These are phyloP conservation scores for Hymenopus coronatus DNA, from an alignment of 2,888 invertebrate genomes.

Conservation along the genomic window DNA sequence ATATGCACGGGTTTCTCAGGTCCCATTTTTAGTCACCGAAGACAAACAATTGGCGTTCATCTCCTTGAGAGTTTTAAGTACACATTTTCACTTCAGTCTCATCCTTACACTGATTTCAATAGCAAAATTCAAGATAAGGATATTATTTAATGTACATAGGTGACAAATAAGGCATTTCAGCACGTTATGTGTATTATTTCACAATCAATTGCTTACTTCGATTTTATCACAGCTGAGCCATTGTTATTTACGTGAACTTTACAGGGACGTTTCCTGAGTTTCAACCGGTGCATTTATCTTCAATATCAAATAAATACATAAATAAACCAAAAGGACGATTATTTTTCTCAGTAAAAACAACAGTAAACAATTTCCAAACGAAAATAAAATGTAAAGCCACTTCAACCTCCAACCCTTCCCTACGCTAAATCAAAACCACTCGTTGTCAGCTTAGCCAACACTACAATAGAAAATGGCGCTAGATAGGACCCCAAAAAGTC, in stretches of 20 bases:
- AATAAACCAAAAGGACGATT: neutral
- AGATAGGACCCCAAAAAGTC: too few species aligned
- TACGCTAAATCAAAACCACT: too few species aligned
- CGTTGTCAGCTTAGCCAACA: too few species aligned
- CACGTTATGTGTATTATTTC: neutral
- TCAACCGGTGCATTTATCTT: neutral
- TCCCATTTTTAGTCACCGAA: too few species aligned
- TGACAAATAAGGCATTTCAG: neutral
- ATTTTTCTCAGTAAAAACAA: neutral
- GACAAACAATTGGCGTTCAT: neutral
- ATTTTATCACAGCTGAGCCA: neutral
- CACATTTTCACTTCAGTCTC: neutral
- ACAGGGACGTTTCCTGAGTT: neutral
- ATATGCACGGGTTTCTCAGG: too few species aligned
- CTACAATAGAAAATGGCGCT: too few species aligned
- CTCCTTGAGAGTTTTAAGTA: neutral
- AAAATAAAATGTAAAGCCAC: neutral
- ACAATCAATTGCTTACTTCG: neutral
- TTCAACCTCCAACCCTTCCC: neutral
- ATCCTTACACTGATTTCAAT: neutral
- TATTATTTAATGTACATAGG: neutral
- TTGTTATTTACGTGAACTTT: neutral
- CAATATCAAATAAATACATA: neutral
- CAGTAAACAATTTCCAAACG: neutral
- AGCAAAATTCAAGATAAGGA: neutral